Percentiles rank a stretch among this genome's conserved stretches.
Evolutionary conservation across 2,113 vertebrate genomes (phyloP).

Genomic region (Leptocoma aspasia): DNA sequence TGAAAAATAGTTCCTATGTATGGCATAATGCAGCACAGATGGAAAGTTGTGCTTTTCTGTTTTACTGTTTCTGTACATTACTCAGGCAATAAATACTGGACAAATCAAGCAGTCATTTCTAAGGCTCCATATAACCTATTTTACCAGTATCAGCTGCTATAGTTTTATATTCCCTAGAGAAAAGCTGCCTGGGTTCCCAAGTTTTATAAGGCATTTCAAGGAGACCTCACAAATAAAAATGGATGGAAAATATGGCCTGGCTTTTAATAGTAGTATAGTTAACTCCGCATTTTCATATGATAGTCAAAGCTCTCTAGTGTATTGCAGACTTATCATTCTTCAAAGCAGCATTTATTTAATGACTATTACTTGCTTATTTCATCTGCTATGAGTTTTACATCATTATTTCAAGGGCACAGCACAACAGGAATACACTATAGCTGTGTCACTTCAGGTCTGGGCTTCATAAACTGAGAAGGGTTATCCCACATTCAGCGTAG

Average conservation of each 20-base stretch:
- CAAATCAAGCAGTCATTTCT: constrained; percentile 59
- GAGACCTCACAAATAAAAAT: constrained; percentile 60
- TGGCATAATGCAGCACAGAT: constrained; percentile 67
- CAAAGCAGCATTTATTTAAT: background rate
- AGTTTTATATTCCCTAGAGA: constrained; percentile 42
- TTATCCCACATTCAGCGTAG: background rate
- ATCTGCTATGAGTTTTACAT: background rate
- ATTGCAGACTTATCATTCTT: background rate
- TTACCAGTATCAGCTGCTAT: constrained; percentile 65
- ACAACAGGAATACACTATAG: background rate
- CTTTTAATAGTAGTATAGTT: background rate
- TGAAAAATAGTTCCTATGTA: constrained; percentile 65
- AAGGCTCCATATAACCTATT: constrained; percentile 57
- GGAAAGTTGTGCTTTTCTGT: constrained; percentile 56
- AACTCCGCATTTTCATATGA: background rate
- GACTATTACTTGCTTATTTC: background rate
- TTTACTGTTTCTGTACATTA: constrained; percentile 59
- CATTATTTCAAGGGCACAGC: background rate
- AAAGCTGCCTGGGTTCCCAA: constrained; percentile 42
- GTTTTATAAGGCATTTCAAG: constrained; percentile 61
- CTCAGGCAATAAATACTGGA: constrained; percentile 63
- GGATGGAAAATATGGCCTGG: background rate
- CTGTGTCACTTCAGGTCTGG: background rate
- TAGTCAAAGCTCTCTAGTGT: background rate
- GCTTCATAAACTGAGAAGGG: background rate